A percentile compares a stretch with the other conserved stretches of the same genome.
Conservation (phyloP, 2,888 invertebrate species). For the Esperia sulphurella region DNA sequence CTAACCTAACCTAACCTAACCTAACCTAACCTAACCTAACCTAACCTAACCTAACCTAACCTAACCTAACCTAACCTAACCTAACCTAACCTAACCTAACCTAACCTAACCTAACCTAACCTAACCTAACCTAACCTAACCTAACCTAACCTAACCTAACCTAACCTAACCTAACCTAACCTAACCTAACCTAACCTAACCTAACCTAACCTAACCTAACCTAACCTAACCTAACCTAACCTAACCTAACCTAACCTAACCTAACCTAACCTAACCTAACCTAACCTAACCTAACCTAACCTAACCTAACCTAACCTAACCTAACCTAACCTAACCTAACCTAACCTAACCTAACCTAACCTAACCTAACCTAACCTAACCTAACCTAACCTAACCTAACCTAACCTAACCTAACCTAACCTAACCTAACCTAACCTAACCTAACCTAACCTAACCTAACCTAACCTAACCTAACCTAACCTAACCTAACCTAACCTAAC, state of each 20-base stretch:
- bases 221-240: slow-evolving; percentile 13
- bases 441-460: slow-evolving; percentile 15
- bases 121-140: slow-evolving; percentile 18
- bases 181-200: slow-evolving; percentile 10
- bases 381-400: slow-evolving; percentile 15
- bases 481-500: slow-evolving; percentile 18
- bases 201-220: slow-evolving; percentile 13
- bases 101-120: slow-evolving; percentile 17
- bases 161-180: slow-evolving; percentile 8
- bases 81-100: slow-evolving; percentile 18
- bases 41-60: slow-evolving; percentile 6
- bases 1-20: slow-evolving; percentile 10
- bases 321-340: slow-evolving; percentile 15
- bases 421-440: slow-evolving; percentile 15
- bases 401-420: slow-evolving; percentile 15
- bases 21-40: slow-evolving; percentile 6
- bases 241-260: slow-evolving; percentile 17
- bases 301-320: slow-evolving; percentile 14
- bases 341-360: slow-evolving; percentile 15
- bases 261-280: slow-evolving; percentile 17
- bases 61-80: slow-evolving; percentile 9
- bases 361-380: slow-evolving; percentile 15
- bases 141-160: slow-evolving; percentile 12
- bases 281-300: slow-evolving; percentile 15
- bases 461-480: slow-evolving; percentile 15